These are phyloP conservation scores for Cinclus cinclus DNA, from an alignment of 2,113 vertebrate species.

Conservation along the genomic window DNA sequence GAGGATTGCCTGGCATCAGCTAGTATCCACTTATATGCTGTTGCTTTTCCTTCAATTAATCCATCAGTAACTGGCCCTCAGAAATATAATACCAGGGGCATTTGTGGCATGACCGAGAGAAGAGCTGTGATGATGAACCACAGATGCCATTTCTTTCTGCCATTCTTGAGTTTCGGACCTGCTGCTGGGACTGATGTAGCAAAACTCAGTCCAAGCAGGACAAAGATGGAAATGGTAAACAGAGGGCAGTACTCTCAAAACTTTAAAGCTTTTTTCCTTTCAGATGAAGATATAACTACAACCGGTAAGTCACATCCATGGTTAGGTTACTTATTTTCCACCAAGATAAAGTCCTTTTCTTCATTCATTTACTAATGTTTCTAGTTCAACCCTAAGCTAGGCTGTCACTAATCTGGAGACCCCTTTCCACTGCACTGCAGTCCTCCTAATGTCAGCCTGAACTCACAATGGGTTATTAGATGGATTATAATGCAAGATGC, in stretches of 20 bases:
- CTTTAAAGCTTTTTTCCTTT: not conserved
- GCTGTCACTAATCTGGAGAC: not conserved
- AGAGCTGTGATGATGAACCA: not conserved
- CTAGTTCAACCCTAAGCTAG: not conserved
- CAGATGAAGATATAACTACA: not conserved
- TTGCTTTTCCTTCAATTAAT: slow-evolving; percentile 38
- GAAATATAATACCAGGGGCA: slow-evolving; percentile 4
- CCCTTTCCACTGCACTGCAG: not conserved
- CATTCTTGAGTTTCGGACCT: not conserved
- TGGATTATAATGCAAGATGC: not conserved
- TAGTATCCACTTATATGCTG: not conserved
- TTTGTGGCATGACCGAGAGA: not conserved
- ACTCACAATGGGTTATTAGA: not conserved
- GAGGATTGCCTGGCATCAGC: slow-evolving; percentile 8
- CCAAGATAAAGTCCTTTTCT: not conserved
- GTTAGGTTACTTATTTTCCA: not conserved
- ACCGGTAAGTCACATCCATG: not conserved
- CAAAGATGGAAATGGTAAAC: not conserved
- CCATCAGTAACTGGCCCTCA: not conserved
- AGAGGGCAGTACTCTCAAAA: not conserved
- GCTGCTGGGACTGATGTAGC: not conserved
- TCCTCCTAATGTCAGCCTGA: not conserved
- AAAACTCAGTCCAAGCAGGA: not conserved
- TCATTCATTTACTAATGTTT: not conserved
- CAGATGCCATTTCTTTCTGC: not conserved